These are phyloP conservation scores for Perizoma flavofasciatum DNA, from an alignment of 2,888 invertebrate genomes.

Conservation along the genomic window DNA sequence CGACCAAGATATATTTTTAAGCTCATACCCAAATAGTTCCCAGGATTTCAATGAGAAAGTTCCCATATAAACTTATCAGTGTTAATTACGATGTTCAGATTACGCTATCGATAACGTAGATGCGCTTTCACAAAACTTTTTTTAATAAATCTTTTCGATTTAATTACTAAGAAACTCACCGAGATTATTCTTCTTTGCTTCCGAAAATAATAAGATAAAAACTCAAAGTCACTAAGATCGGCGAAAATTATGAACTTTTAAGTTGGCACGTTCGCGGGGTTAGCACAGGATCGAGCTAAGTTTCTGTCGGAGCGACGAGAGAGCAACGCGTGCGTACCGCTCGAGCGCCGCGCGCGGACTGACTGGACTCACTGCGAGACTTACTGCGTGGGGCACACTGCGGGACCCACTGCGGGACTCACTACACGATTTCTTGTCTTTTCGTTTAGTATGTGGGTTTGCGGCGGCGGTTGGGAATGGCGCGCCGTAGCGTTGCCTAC, in stretches of 20 bases:
- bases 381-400: too few relatives aligned
- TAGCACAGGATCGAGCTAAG: slow-evolving; percentile 21
- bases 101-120: slow-evolving; percentile 13
- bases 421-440: neutral
- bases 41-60: too few relatives aligned
- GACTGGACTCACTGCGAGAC: slow-evolving; percentile 4
- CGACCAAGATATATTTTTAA: too few relatives aligned
- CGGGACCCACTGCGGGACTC: too few relatives aligned
- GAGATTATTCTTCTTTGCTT: neutral
- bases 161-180: slow-evolving; percentile 1
- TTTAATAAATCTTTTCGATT: neutral
- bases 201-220: neutral
- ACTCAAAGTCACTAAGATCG: slow-evolving; percentile 1
- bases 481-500: slow-evolving; percentile 14
- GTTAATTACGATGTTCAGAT: slow-evolving; percentile 21
- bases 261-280: neutral
- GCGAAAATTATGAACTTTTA: slow-evolving; percentile 1
- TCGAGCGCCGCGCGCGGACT: slow-evolving; percentile 22
- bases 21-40: too few relatives aligned
- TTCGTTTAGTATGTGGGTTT: too few relatives aligned
- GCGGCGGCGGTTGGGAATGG: too few relatives aligned
- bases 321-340: slow-evolving; percentile 1
- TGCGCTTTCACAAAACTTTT: slow-evolving; percentile 1
- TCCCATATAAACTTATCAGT: neutral
- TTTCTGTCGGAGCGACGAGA: slow-evolving; percentile 5